Percentiles rank a stretch among this genome's conserved stretches.
These are phyloP conservation scores for Cantharis lateralis DNA, from an alignment of 2,888 invertebrate species.

Conservation along the genomic window DNA sequence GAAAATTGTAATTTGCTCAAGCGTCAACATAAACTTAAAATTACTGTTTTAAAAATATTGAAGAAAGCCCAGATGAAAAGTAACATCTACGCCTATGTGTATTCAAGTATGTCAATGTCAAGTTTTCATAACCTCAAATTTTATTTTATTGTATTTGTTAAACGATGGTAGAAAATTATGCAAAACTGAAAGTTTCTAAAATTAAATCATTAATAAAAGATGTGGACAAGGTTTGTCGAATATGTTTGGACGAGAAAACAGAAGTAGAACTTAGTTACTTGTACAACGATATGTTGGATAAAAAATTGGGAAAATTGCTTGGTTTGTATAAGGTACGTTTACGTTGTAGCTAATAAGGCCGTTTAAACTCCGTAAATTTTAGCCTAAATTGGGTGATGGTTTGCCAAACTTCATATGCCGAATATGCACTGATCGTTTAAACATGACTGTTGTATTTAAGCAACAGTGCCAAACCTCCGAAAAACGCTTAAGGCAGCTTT, in stretches of 20 bases:
- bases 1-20: too few species aligned
- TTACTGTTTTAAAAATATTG: too few species aligned
- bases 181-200: conserved; percentile 16
- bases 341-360: not conserved
- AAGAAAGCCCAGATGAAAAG: not conserved
- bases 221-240: conserved; percentile 47
- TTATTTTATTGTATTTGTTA: not conserved
- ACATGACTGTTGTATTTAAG: conserved; percentile 46
- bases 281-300: conserved; percentile 42
- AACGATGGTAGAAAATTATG: not conserved
- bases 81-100: not conserved
- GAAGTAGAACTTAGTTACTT: conserved; percentile 43
- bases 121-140: conserved; percentile 7
- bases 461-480: conserved; percentile 47
- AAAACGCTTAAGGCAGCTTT: conserved; percentile 38
- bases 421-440: conserved; percentile 44
- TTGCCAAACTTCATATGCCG: conserved; percentile 48
- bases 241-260: conserved; percentile 47
- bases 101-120: not conserved
- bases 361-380: conserved; percentile 13
- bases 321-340: conserved; percentile 2
- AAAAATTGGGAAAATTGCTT: conserved; percentile 11
- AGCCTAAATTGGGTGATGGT: conserved; percentile 45
- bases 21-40: too few species aligned
- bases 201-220: conserved; percentile 35